Percentiles rank a stretch among this genome's conserved stretches.
Evolutionary conservation across 92 coral and sea anemone genomes (phyloP).

Genomic region (Galaxea fascicularis): DNA sequence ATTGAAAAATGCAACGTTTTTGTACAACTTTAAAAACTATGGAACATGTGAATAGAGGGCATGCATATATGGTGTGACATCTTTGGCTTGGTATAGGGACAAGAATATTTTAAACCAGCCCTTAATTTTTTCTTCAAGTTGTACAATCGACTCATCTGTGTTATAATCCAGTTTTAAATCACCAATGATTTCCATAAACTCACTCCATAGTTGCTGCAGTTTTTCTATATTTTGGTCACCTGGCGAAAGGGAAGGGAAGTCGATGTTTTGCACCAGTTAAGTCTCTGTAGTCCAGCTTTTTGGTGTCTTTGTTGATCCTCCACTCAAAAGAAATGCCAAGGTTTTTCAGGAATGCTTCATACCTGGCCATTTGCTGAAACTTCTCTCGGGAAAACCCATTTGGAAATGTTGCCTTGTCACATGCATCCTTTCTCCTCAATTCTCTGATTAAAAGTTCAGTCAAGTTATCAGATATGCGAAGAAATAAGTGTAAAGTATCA

Average conservation of each 20-base stretch:
- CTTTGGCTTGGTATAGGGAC: conserved; percentile 51
- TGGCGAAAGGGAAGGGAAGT: conserved; percentile 51
- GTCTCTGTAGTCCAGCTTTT: conserved; percentile 62
- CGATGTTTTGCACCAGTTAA: conserved; percentile 74
- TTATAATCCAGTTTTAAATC: conserved; percentile 66
- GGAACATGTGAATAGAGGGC: too few species aligned
- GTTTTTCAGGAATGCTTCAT: conserved; percentile 51
- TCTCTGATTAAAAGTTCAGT: conserved; percentile 56
- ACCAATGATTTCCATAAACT: conserved; percentile 33
- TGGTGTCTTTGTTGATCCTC: conserved; percentile 48
- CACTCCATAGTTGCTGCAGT: conserved; percentile 51
- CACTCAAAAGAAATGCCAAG: conserved; percentile 62
- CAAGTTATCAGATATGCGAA: conserved; percentile 68
- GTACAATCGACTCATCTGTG: too few species aligned
- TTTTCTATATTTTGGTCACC: conserved; percentile 8
- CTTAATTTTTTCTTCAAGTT: too few species aligned
- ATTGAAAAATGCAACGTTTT: too few species aligned
- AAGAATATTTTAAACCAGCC: conserved; percentile 41
- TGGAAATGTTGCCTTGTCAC: conserved; percentile 37
- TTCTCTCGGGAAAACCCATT: conserved; percentile 41
- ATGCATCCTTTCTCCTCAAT: conserved; percentile 37
- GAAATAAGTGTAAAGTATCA: conserved; percentile 67
- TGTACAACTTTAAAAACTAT: too few species aligned
- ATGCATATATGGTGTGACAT: conserved; percentile 41
- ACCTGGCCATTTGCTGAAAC: conserved; percentile 73